Conservation (phyloP, 2,888 invertebrate species). For the Syrista parreyssii region DNA sequence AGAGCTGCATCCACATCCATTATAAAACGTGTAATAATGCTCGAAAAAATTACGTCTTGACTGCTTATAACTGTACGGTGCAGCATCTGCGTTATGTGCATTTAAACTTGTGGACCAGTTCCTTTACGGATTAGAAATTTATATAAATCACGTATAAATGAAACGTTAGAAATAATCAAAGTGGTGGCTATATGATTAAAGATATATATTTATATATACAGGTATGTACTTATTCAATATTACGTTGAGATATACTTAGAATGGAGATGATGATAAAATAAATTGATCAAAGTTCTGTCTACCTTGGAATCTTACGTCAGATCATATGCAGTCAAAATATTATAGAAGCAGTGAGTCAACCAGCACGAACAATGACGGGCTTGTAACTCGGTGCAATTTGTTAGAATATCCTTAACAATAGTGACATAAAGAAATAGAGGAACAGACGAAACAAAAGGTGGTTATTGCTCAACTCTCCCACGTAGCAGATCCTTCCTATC, state of each 20-base stretch:
- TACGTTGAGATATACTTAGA: neutral
- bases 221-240: neutral
- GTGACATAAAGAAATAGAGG: neutral
- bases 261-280: neutral
- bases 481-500: neutral
- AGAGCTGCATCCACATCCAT: constrained; percentile 20
- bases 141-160: neutral
- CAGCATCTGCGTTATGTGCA: neutral
- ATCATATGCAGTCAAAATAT: neutral
- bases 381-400: neutral
- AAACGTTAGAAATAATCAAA: neutral
- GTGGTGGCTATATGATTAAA: neutral
- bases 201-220: neutral
- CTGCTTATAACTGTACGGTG: neutral
- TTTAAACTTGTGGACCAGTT: constrained; percentile 4
- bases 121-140: neutral
- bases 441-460: neutral
- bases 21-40: constrained; percentile 16
- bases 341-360: neutral
- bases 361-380: neutral
- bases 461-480: neutral
- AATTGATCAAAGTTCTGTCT: neutral
- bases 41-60: constrained; percentile 2
- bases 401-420: neutral
- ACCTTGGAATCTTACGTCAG: neutral